A percentile compares a stretch with the other conserved stretches of the same genome.
phyloP scores from a whole-genome alignment of 2,113 vertebrate species.

The Spermophilus dauricus region DNA sequence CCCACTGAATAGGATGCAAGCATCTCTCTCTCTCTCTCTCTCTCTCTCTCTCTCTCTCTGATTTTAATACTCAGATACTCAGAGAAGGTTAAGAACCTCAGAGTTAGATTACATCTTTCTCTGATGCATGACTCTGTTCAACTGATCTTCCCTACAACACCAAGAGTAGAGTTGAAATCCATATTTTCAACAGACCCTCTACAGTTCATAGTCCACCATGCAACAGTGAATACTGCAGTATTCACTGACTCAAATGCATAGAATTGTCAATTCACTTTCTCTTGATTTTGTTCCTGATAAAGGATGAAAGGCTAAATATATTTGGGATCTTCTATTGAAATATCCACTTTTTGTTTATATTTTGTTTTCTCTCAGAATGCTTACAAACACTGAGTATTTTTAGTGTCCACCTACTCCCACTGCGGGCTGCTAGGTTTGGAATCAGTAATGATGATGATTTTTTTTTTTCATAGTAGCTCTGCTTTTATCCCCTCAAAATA shows the following conservation, averaged over 20 bases:
- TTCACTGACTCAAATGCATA: neutral
- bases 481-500: constrained; percentile 30
- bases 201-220: neutral
- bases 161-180: neutral
- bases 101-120: neutral
- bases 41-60: too few relatives aligned
- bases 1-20: neutral
- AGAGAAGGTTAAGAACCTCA: neutral
- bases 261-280: neutral
- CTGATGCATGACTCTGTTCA: neutral
- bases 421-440: neutral
- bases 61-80: neutral
- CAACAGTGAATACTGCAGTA: neutral
- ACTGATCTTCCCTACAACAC: neutral
- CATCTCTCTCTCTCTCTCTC: too few relatives aligned
- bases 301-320: neutral
- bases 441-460: neutral
- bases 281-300: constrained; percentile 5
- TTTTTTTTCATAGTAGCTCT: neutral
- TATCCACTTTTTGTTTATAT: neutral
- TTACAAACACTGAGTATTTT: neutral
- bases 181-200: neutral
- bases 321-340: neutral
- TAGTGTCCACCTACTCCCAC: neutral
- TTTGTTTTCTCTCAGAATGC: neutral